Evolutionary conservation across 1,140 invertebrate species (phyloP), one percentile per base, ranked within the genome.

Genomic region (Drosophila jambulina): DNA sequence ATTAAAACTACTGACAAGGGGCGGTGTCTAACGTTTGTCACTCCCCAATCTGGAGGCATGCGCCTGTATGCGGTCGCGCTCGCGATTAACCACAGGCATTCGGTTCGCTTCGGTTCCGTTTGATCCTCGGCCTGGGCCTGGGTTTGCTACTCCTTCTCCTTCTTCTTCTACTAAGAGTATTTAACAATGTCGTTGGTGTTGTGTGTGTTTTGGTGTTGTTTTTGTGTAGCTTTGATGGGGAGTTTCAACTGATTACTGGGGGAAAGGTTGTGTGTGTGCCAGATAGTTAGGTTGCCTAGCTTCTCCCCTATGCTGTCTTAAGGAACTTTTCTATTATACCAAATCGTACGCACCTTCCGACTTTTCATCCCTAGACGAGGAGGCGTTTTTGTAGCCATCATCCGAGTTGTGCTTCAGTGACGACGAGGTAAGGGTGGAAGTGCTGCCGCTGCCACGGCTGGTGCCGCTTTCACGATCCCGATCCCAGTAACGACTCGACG

Each of bases 401-500:
- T 82, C 82, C 58, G 76, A 54, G 45, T 54, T 77, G 68, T 77
- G 79, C 60, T 77, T 80, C 46, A 88, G 59, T 54, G 78, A 80
- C 29, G 80, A 77, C 48, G 84, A 58, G 43, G 78, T 90, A 45
- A 80, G 76, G 34, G 82, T 54, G 49, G 79, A 77, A 42, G 78
- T 64, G 59, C 58, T 74, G 61, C 36, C 67, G 56, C 29, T 56
- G 62, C 60, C 80, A 7, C 79, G 65, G 58, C 76, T 86, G 38
- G 38, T 76, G 53, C 29, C 42, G 43, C 62, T 67, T 3, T 76
- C 75, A 27, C 75, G 61, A 40, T 92, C 92, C 49, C 88, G 80
- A 51, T 93, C 92, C 80, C 80, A 92, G 53, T 93, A 91, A 40
- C 92, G 92, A 48, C 81, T 90, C 51, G 91, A 71, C 19, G 92